Conservation (phyloP, 1,140 invertebrate genomes). For the Acyrthosiphon pisum region DNA sequence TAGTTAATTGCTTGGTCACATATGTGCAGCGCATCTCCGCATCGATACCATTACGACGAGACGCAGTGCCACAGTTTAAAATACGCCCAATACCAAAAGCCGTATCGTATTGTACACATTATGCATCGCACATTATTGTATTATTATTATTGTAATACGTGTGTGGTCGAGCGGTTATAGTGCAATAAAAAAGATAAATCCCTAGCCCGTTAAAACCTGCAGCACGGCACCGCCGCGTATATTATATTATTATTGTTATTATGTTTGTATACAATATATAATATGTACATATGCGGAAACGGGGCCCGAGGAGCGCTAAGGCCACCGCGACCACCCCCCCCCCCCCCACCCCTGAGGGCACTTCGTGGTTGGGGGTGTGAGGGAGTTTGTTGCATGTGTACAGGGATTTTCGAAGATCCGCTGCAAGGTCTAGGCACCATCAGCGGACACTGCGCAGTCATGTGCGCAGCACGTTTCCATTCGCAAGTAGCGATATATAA, state of each 20-base stretch:
- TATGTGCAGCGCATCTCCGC: not conserved
- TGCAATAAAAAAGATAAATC: conserved; percentile 53
- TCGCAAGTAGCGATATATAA: no score
- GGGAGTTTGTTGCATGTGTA: not conserved
- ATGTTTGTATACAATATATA: not conserved
- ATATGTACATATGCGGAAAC: not conserved
- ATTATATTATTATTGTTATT: not conserved
- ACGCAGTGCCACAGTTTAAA: not conserved
- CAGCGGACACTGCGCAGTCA: not conserved
- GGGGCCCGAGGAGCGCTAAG: not conserved
- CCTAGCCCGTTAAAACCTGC: conserved; percentile 17
- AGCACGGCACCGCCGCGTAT: not conserved
- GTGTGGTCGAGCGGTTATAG: not conserved
- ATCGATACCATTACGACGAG: not conserved
- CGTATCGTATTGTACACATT: not conserved
- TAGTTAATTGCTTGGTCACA: conserved; percentile 11
- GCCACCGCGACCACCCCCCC: not conserved
- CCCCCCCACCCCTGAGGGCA: not conserved
- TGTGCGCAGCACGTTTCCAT: not conserved
- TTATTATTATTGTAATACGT: not conserved
- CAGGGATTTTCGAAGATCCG: not conserved
- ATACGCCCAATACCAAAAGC: not conserved
- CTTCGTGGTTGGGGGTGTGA: not conserved
- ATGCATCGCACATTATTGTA: not conserved
- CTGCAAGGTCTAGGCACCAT: no score